A percentile compares a stretch with the other conserved stretches of the same genome.
Conservation (phyloP, 2,888 invertebrate genomes). For the Troides helena region DNA sequence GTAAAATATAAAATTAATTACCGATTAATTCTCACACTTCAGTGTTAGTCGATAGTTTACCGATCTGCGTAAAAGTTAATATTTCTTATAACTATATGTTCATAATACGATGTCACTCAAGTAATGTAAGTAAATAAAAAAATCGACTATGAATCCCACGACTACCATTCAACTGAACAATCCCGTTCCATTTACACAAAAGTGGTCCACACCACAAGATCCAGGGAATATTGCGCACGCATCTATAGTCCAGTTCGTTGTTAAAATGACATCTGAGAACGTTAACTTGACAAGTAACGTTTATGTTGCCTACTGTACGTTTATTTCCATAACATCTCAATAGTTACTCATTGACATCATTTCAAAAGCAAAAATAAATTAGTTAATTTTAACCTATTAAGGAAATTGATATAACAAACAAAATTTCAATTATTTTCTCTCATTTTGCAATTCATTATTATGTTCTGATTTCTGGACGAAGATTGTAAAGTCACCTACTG, state of each 20-base stretch:
- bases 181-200: constrained; percentile 38
- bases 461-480: constrained; percentile 12
- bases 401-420: background rate
- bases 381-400: background rate
- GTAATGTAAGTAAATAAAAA: constrained; percentile 35
- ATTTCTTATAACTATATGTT: constrained; percentile 36
- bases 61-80: constrained; percentile 33
- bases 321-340: background rate
- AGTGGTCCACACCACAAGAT: constrained; percentile 43
- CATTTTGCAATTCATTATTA: background rate
- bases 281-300: constrained; percentile 14
- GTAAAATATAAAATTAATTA: constrained; percentile 49
- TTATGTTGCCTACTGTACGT: constrained; percentile 8
- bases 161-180: constrained; percentile 39
- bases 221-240: constrained; percentile 50
- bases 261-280: constrained; percentile 19
- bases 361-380: background rate
- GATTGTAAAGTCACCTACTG: background rate
- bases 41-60: constrained; percentile 38
- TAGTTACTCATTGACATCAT: background rate
- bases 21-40: constrained; percentile 49
- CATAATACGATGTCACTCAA: constrained; percentile 37
- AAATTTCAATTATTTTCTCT: background rate
- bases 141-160: constrained; percentile 34
- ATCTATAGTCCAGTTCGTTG: constrained; percentile 33